These are phyloP conservation scores for Drosophila meridionalis DNA, from an alignment of 2,888 invertebrate genomes.

Conservation along the genomic window DNA sequence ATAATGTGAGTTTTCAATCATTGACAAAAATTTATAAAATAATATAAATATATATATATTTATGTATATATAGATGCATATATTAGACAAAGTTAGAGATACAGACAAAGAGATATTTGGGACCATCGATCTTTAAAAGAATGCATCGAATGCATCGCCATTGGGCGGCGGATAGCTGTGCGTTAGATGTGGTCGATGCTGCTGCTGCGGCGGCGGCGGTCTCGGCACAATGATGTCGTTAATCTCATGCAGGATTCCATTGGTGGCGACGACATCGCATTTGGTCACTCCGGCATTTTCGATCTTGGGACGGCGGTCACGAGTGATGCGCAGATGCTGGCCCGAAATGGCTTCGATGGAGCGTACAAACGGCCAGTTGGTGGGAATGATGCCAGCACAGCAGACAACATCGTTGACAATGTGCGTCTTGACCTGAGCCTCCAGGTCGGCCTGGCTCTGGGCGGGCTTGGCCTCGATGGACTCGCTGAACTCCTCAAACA, in stretches of 20 bases:
- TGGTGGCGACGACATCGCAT: slow-evolving; percentile 84
- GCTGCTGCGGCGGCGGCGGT: slow-evolving; percentile 56
- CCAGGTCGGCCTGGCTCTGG: slow-evolving; percentile 71
- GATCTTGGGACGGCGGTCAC: slow-evolving; percentile 85
- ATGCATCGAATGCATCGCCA: slow-evolving; percentile 66
- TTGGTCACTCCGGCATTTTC: slow-evolving; percentile 85
- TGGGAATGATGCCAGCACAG: slow-evolving; percentile 85
- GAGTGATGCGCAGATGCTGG: slow-evolving; percentile 82
- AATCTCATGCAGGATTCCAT: slow-evolving; percentile 85
- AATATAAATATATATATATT: slow-evolving; percentile 59
- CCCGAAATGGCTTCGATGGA: slow-evolving; percentile 84
- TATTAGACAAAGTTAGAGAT: slow-evolving; percentile 37
- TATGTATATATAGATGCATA: slow-evolving; percentile 34
- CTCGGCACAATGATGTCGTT: slow-evolving; percentile 83
- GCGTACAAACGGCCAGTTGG: slow-evolving; percentile 85
- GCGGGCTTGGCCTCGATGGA: slow-evolving; percentile 69
- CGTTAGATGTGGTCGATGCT: slow-evolving; percentile 60
- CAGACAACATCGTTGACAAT: slow-evolving; percentile 85
- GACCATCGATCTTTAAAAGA: slow-evolving; percentile 61
- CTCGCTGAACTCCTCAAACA: slow-evolving; percentile 82
- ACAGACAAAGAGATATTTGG: slow-evolving; percentile 22
- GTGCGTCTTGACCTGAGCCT: slow-evolving; percentile 82
- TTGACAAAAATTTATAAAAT: slow-evolving; percentile 65
- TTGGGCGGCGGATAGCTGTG: slow-evolving; percentile 57
- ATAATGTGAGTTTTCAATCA: slow-evolving; percentile 43